Evolutionary conservation across 2,888 invertebrate species (phyloP), one percentile per base, ranked within the genome.

Genomic region (Uropetala carovei): DNA sequence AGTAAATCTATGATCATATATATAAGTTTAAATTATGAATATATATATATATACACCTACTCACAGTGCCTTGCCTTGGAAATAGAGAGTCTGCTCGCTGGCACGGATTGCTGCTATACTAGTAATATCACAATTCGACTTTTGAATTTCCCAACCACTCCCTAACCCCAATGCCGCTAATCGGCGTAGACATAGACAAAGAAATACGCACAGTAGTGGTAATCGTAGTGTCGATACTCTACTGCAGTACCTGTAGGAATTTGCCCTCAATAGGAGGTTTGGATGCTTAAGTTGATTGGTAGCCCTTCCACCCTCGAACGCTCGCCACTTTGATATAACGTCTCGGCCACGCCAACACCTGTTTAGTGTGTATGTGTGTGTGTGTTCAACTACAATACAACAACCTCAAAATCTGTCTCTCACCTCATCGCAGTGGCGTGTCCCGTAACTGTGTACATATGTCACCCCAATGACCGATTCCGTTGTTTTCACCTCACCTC

Each of bases 61-160:
- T 89, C 89, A 89, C 89, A 64, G 64, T 89, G 89, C 89, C 83
- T 83, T 83, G 83, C 57, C 30, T 89, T 89, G 89, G 89, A 89
- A 64, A 89, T 89, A 89, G 89, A 89, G 89, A 89, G 89, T 89
- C 57, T 83, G 83, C 83, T 83, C 83, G 83, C 83, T 83, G 83
- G 89, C 89, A 89, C 89, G 89, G 89, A 89, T 89, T 89, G 89
- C 89, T 89, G 89, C 89, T 89, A n/a, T 64, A 89, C 89, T 89
- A 89, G 89, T 89, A 86, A 43, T 89, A 64, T 89, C 89, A 89
- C 89, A 68, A 89, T 89, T 89, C 27, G 64, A 58, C 64, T 64
- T 64, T 68, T 89, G 89, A 43, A 89, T 22, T 64, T 43, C 86
- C 86, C 16, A 30, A 86, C 86, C 86, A 89, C 89, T 58, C 89